phyloP scores from a whole-genome alignment of 2,888 invertebrate species.

The Ochlodes sylvanus region DNA sequence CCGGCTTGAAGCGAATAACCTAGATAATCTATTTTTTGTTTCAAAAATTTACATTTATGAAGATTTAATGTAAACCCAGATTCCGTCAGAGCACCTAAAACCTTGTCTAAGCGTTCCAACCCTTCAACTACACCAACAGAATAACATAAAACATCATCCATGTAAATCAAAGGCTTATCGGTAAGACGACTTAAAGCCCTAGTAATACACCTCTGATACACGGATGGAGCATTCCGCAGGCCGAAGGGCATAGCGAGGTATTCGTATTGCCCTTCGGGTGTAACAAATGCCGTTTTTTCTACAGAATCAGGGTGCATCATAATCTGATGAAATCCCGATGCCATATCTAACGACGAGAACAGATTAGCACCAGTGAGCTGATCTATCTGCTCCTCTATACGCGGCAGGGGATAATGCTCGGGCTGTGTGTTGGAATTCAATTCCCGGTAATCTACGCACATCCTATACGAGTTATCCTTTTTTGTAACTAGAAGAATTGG shows the following conservation, averaged over 20 bases:
- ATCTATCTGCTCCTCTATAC: constrained; percentile 27
- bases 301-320: neutral
- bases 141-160: constrained; percentile 44
- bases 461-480: constrained; percentile 39
- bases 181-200: constrained; percentile 39
- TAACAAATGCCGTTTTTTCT: constrained; percentile 42
- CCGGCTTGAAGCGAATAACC: constrained; percentile 40
- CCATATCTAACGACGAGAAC: constrained; percentile 55
- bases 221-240: constrained; percentile 48
- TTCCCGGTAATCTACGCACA: constrained; percentile 46
- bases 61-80: constrained; percentile 38
- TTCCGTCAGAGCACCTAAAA: constrained; percentile 16
- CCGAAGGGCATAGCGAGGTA: constrained; percentile 50
- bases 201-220: constrained; percentile 54
- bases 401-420: constrained; percentile 41
- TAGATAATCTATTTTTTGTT: constrained; percentile 38
- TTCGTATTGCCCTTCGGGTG: constrained; percentile 46
- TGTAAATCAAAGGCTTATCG: constrained; percentile 41
- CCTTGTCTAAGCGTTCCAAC: constrained; percentile 32
- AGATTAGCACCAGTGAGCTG: constrained; percentile 37
- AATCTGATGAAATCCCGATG: constrained; percentile 51
- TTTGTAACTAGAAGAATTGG: constrained; percentile 45
- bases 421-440: constrained; percentile 47
- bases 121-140: constrained; percentile 36
- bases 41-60: constrained; percentile 44